Percentiles rank a stretch among this genome's conserved stretches.
These are phyloP conservation scores for Machaerirhynchus nigripectus DNA, from an alignment of 2,113 vertebrate genomes.

Conservation along the genomic window DNA sequence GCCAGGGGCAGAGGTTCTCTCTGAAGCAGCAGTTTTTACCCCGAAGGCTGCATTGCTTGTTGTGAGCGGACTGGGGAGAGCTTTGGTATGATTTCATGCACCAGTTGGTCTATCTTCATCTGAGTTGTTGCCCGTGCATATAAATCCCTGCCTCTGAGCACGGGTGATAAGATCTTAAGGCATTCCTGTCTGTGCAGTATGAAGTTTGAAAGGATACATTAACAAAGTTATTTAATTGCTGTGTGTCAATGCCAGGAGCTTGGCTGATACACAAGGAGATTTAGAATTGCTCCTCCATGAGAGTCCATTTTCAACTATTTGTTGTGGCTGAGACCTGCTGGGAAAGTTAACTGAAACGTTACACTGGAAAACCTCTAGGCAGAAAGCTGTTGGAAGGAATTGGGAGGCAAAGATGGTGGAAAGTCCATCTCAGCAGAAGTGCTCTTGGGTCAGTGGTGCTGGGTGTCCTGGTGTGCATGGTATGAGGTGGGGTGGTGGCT, in stretches of 20 bases:
- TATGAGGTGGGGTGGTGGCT: background rate
- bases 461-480: background rate
- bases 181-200: background rate
- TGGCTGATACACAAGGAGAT: background rate
- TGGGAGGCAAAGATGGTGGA: background rate
- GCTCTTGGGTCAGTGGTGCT: fast-evolving
- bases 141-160: background rate
- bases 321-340: background rate
- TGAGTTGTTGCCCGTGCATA: background rate
- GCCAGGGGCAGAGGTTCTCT: background rate
- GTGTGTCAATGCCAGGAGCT: background rate
- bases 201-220: background rate
- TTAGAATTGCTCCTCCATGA: background rate
- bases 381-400: background rate
- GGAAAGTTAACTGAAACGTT: background rate
- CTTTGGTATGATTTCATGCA: slow-evolving; percentile 15
- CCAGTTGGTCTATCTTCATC: background rate
- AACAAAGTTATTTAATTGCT: slow-evolving; percentile 8
- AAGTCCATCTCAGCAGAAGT: background rate
- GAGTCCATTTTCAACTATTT: background rate
- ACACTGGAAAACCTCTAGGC: background rate
- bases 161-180: background rate
- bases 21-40: background rate
- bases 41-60: background rate
- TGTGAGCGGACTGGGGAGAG: background rate